Percentiles rank a stretch among this genome's conserved stretches.
phyloP scores from a whole-genome alignment of 2,113 vertebrate genomes.

The Lipophrys pholis region DNA sequence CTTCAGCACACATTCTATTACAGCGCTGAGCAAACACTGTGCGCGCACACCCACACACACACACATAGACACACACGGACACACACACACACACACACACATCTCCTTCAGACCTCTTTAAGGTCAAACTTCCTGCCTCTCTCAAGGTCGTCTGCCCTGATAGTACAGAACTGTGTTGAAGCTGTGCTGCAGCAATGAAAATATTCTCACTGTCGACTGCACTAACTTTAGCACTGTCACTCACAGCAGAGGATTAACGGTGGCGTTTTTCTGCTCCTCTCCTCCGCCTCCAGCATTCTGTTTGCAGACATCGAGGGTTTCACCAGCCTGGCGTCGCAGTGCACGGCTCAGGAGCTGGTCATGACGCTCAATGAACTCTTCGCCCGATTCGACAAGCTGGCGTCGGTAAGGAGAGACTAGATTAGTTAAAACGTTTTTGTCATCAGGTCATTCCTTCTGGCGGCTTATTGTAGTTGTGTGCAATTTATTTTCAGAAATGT shows the following conservation, averaged over 20 bases:
- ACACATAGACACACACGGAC: neutral
- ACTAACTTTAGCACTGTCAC: neutral
- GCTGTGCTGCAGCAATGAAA: neutral
- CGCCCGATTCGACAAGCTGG: slow-evolving; percentile 95
- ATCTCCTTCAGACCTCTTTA: slow-evolving; percentile 37
- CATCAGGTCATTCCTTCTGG: neutral
- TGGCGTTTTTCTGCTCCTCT: neutral
- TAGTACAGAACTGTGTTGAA: neutral
- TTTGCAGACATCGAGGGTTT: slow-evolving; percentile 97
- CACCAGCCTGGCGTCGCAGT: slow-evolving; percentile 95
- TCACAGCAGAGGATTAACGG: neutral
- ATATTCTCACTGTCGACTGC: neutral
- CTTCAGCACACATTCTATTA: slow-evolving; percentile 81
- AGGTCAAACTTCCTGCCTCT: slow-evolving; percentile 40
- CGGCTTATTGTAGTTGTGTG: too few species aligned
- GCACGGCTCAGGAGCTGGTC: slow-evolving; percentile 96
- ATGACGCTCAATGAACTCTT: slow-evolving; percentile 98
- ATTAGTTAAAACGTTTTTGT: too few species aligned
- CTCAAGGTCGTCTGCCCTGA: slow-evolving; percentile 40
- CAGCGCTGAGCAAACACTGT: slow-evolving; percentile 65
- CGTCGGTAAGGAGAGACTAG: slow-evolving; percentile 84
- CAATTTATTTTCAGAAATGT: too few species aligned
- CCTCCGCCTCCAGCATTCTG: slow-evolving; percentile 86
- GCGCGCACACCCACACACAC: slow-evolving; percentile 17
- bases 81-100: slow-evolving; percentile 14